Evolutionary conservation across 2,113 vertebrate species (phyloP), one percentile per base, ranked within the genome.

Genomic region (Mola mola): DNA sequence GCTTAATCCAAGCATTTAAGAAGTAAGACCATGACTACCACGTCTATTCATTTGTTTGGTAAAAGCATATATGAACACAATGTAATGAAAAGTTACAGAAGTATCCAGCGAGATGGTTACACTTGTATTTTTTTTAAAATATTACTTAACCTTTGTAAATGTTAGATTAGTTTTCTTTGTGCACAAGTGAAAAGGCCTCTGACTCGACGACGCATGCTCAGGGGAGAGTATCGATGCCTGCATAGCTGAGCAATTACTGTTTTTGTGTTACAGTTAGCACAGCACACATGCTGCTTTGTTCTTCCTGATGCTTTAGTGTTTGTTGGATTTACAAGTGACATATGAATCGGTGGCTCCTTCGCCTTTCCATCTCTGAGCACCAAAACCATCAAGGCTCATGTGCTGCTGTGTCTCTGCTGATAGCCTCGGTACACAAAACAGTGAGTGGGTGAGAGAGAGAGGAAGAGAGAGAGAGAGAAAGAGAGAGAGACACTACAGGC

Each of bases 401-500:
- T 53, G 73, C 70, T 85, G 75, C 68, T 83, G 77, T 66, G 69
- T 22, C 53, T 38, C 38, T 36, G 49, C 68, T 66, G 84, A 90
- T 89, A 88, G 66, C 58, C 58, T 65, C n/a, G 6, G 38, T 15
- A 78, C 41, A 82, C 79, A 84, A 78, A 69, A 64, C 57, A 71
- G 13, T 60, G 75, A 81, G 79, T 84, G 68, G 75, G 75, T 33
- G 41, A 59, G n/a, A 22, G 44, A 37, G 19, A 33, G 26, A 29
- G 13, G 10, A 34, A 12, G 49, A 25, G 36, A 40, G 12, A 17
- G 29, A 22, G 21, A 3, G 17, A 13, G 4, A 11, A 19, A n/a
- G 2, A 19, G 38, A 1, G 4, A 22, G 37, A 41, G 33, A 63
- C 37, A 69, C 46, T 41, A 70, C 52, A 76, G 66, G 71, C 72